phyloP scores from a whole-genome alignment of 2,888 invertebrate species.

The Drepana falcataria region DNA sequence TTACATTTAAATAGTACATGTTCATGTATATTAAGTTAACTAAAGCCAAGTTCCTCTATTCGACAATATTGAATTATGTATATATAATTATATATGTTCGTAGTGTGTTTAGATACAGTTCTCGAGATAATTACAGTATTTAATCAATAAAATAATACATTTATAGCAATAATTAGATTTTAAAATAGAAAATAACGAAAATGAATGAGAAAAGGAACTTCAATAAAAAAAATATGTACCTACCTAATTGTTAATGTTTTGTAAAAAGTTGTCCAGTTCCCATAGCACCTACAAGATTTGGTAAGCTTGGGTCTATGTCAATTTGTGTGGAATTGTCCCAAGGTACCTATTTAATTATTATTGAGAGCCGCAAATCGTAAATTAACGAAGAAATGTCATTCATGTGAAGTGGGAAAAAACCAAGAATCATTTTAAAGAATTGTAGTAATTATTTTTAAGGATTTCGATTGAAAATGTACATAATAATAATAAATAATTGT shows the following conservation, averaged over 20 bases:
- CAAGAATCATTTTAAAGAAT: no score
- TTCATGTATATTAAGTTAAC: slow-evolving; percentile 19
- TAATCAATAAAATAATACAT: not conserved
- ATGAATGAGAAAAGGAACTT: not conserved
- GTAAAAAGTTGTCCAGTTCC: no score
- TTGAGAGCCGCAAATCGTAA: no score
- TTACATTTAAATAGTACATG: slow-evolving; percentile 3
- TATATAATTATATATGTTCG: slow-evolving; percentile 23
- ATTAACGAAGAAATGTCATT: no score
- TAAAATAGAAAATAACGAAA: not conserved
- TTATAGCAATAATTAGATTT: not conserved
- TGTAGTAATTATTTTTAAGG: no score
- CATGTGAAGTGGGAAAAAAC: no score
- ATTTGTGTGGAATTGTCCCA: no score
- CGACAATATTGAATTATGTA: slow-evolving; percentile 52
- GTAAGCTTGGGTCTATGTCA: no score
- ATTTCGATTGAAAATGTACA: slow-evolving; percentile 7
- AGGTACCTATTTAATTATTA: no score
- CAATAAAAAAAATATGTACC: not conserved
- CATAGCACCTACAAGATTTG: no score
- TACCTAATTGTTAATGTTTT: not conserved
- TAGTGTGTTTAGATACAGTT: slow-evolving; percentile 26
- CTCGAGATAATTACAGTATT: not conserved
- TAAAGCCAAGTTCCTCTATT: slow-evolving; percentile 61
- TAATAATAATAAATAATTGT: not conserved